Evolutionary conservation across 2,797 vertebrate species (phyloP), one percentile per base, ranked within the genome.

Genomic region (Acanthis flammea): DNA sequence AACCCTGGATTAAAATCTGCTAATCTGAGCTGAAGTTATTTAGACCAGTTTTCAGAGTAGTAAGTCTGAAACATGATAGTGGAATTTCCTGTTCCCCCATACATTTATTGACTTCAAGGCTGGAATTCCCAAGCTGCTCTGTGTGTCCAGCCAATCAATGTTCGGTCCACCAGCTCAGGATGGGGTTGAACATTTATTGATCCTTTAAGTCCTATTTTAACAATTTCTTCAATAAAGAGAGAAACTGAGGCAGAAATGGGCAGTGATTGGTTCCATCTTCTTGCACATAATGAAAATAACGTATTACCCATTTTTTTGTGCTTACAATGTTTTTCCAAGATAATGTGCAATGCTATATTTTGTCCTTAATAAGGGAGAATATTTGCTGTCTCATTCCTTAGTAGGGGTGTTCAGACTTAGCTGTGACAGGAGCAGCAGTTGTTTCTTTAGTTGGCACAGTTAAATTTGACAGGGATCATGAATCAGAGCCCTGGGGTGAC

Each of bases 401-500:
- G 57, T 9, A 60, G 62, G 35, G 45, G 17, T 60, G 28, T 35
- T 91, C 39, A 74, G 75, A 51, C 84, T 68, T 44, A 92, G 50
- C 66, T 80, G 51, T 91, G 79, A 88, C 65, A 90, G 61, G 61
- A 86, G 61, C 10, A 85, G 63, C 81, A 77, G 53, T 45, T 27
- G 5, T 83, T 86, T 80, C 89, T 83, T 85, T 31, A 72, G 57
- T 4, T 86, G 75, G 61, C 45, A 65, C 53, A 58, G 61, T 55
- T 86, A 72, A 79, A 90, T 72, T 89, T 94, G 91, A 92, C 65
- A 78, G 66, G 31, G 72, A 91, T 90, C 2, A 2, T 90, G 85
- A 91, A 88, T 96, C 79, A 86, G 78, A 92, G 72, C 68, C 87
- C 72, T 37, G 72, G 72, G 87, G 76, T 94, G 91, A 81, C 6